Base-by-base conservation (phyloP, 2,888 invertebrate species). In the Thelaira solivaga region DNA sequence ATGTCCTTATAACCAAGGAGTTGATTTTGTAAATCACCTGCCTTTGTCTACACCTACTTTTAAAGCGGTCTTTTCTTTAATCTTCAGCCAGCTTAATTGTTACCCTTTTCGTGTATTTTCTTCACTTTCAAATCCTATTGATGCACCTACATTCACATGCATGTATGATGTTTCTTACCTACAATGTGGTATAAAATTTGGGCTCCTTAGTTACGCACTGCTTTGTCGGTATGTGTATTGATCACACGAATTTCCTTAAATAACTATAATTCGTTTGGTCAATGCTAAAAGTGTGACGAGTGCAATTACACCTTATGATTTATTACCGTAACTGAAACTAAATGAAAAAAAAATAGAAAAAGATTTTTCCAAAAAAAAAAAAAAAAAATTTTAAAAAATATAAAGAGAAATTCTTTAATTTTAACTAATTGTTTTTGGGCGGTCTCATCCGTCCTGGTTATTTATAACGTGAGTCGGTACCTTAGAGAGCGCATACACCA, bases 271-370 rank as follows among this genome's bases (percentile, higher is more conserved):
- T 26, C 29, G 34, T 31, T 49, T 61, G 51, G 31, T 47, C 45
- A 49, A 34, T 49, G 57, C 65, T 59, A 57, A 72, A 77, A 73
- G 72, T 77, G 77, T 77, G 57, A 77, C 73, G 62, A 62, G 62
- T 73, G 49, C 73, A 73, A 77, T 77, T 73, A 73, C 68, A 62
- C 67, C 41, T 41, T 51, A 57, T 62, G 62, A 77, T 73, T 77
- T 73, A 73, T 73, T 62, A 57, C 34, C 34, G 34, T 62, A 34
- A 68, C 29, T 39, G n/a, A n/a, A n/a, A n/a, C n/a, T n/a, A n/a
- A n/a, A n/a, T n/a, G n/a, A n/a, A n/a, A n/a, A n/a, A n/a, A n/a
- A n/a, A n/a, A n/a, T n/a, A n/a, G n/a, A n/a, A n/a, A n/a, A n/a
- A n/a, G n/a, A n/a, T n/a, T n/a, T n/a, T n/a, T n/a, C n/a, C n/a